A percentile compares a stretch with the other conserved stretches of the same genome.
Evolutionary conservation across 2,888 invertebrate genomes (phyloP).

Genomic region (Strigamia crassipes): DNA sequence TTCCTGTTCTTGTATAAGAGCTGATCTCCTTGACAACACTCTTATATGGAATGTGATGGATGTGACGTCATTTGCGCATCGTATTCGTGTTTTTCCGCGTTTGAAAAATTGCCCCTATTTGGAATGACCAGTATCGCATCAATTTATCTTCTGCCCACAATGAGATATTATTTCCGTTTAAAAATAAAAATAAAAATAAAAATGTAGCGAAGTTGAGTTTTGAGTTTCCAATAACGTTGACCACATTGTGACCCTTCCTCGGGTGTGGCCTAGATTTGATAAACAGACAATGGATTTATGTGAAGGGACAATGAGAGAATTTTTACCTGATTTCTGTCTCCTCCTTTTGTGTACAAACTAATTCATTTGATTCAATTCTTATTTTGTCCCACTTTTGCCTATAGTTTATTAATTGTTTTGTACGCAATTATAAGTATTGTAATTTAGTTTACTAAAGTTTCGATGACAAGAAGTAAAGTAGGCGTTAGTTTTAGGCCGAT

Average conservation of each 20-base stretch:
- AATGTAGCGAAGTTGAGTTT: no score
- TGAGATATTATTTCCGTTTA: background rate
- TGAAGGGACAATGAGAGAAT: conserved; percentile 21
- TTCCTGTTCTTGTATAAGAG: conserved; percentile 15
- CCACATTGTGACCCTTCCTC: background rate
- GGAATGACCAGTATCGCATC: background rate
- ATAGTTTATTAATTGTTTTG: background rate
- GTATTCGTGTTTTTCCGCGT: background rate
- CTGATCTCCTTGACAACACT: conserved; percentile 18
- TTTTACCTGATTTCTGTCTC: conserved; percentile 16
- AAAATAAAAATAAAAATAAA: no score
- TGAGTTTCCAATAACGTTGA: background rate
- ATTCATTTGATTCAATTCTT: conserved; percentile 3
- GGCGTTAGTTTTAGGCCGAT: background rate
- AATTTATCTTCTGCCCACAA: conserved; percentile 5
- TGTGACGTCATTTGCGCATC: background rate
- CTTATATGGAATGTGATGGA: conserved; percentile 2
- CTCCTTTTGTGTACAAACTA: background rate
- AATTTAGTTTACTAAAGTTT: background rate
- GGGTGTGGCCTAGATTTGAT: conserved; percentile 1
- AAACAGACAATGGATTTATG: background rate
- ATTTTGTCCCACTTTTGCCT: background rate
- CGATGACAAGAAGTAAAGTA: background rate
- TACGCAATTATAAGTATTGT: background rate
- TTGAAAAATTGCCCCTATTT: conserved; percentile 6